Percentiles rank a stretch among this genome's conserved stretches.
Evolutionary conservation across 2,113 vertebrate species (phyloP).

Genomic region (Labeo rohita): DNA sequence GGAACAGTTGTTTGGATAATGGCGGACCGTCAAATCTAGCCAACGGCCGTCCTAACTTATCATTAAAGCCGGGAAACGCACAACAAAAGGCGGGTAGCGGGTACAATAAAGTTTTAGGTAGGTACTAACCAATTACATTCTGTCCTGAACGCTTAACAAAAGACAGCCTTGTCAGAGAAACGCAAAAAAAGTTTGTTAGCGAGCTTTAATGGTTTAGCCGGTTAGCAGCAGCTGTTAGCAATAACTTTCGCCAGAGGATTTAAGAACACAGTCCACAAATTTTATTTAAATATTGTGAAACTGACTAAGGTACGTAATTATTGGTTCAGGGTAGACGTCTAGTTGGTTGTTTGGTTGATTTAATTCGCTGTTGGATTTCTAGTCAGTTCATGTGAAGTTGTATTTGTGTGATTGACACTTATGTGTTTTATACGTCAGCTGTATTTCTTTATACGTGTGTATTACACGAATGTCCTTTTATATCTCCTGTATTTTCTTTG

Average conservation of each 20-base stretch:
- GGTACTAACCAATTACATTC: neutral
- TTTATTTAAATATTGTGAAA: neutral
- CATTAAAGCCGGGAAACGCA: constrained; percentile 71
- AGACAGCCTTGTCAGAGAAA: neutral
- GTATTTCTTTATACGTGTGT: neutral
- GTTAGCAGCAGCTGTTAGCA: constrained; percentile 23
- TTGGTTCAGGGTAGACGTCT: neutral
- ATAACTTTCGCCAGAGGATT: constrained; percentile 17
- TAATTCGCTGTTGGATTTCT: neutral
- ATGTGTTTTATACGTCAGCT: neutral
- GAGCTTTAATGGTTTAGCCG: constrained; percentile 37
- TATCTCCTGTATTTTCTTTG: neutral
- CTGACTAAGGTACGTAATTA: neutral
- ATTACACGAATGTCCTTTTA: neutral
- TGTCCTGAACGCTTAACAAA: neutral
- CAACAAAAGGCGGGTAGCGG: constrained; percentile 52
- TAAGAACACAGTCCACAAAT: neutral
- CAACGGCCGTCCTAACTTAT: constrained; percentile 57
- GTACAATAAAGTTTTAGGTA: constrained; percentile 25
- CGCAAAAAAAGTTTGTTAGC: constrained; percentile 19
- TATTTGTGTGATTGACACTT: constrained; percentile 12
- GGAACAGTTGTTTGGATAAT: constrained; percentile 63
- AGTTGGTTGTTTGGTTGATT: neutral
- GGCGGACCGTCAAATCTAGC: constrained; percentile 65
- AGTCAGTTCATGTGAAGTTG: neutral